These are phyloP conservation scores for Hylomyscus alleni DNA, from an alignment of 2,797 vertebrate species.

Conservation along the genomic window DNA sequence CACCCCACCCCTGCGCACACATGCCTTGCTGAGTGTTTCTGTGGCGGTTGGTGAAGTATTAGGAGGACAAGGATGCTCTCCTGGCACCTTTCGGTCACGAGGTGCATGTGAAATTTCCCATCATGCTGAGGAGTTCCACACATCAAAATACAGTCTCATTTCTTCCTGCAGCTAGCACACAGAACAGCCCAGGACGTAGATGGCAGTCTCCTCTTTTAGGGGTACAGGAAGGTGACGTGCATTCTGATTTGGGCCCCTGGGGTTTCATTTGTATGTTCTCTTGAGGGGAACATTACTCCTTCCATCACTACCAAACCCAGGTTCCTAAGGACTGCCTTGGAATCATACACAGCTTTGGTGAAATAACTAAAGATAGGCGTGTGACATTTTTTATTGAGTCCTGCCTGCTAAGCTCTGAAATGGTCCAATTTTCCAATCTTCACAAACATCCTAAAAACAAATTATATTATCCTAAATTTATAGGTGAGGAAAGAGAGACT, in stretches of 20 bases:
- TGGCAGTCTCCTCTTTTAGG: not conserved
- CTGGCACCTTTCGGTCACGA: not conserved
- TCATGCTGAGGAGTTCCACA: not conserved
- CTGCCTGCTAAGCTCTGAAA: not conserved
- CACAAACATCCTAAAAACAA: not conserved
- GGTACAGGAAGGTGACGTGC: rapidly evolving
- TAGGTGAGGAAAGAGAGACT: not conserved
- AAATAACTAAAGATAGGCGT: constrained; percentile 55
- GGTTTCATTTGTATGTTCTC: not conserved
- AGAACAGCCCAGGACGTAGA: not conserved
- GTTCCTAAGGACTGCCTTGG: constrained; percentile 3
- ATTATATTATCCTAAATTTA: not conserved
- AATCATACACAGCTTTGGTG: constrained; percentile 25
- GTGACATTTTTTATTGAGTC: constrained; percentile 6
- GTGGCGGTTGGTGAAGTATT: not conserved
- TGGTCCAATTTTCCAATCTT: constrained; percentile 52
- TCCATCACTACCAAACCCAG: not conserved
- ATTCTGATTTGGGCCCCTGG: not conserved
- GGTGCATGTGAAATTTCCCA: not conserved
- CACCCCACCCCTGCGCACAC: too few relatives aligned
- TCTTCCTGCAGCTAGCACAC: not conserved
- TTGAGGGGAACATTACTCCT: not conserved
- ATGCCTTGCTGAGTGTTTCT: not conserved
- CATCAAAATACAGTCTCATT: not conserved
- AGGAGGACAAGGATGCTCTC: not conserved